Evolutionary conservation across 2,888 invertebrate species (phyloP), one percentile per base, ranked within the genome.

Genomic region (Nomada flava): DNA sequence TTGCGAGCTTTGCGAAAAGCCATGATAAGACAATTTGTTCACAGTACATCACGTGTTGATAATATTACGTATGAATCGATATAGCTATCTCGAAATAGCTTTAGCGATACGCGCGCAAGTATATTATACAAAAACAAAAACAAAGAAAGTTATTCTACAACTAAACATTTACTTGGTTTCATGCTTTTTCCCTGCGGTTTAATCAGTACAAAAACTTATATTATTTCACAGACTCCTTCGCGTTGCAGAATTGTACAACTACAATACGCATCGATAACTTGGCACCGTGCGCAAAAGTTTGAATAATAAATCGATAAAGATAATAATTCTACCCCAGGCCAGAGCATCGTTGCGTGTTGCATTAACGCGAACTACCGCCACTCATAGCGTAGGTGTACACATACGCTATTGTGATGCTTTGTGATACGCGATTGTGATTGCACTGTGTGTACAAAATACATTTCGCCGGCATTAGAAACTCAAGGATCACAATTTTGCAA

Each of bases 11-110:
- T 67, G 75, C 50, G 29, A 55, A 76, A 62, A 20, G 53, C 26
- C 26, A 3, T 11, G 89, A 89, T 87, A 89, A 89, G 69, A 55
- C 65, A 63, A 57, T 44, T 47, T 70, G 75, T 68, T 84, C 81
- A 76, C 36, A 70, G 29, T 74, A 75, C 76, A 80, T 83, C 86
- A 77, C 79, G 83, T 75, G 79, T 71, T 70, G 87, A 89, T 87
- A 89, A 87, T 63, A 26, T 83, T 83, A 78, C 81, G 74, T 29
- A 23, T 47, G 50, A 57, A 78, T 79, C 70, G 84, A 86, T 81
- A 82, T 18, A n/a, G 50, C 26, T 36, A 75, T 83, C 77, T 89
- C 47, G 76, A 85, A 85, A 84, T 79, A 85, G 77, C 69, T 65
- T 29, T 23, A 47, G 20, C 64, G 82, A 72, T 76, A 63, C 36